Percentiles rank a stretch among this genome's conserved stretches.
phyloP scores from a whole-genome alignment of 2,797 vertebrate genomes.

The Rhinoraja longicauda region DNA sequence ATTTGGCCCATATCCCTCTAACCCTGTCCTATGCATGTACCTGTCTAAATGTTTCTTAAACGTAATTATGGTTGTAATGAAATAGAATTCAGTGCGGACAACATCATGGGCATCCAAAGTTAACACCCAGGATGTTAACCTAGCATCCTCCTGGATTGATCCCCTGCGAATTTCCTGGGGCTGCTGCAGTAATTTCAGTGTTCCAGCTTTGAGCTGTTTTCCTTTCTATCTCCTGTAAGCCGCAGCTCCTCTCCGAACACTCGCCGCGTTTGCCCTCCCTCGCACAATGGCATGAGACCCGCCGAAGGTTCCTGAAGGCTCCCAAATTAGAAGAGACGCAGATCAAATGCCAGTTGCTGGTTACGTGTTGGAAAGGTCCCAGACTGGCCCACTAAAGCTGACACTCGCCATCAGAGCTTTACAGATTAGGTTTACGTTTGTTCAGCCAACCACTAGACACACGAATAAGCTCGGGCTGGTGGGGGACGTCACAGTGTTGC shows the following conservation, averaged over 20 bases:
- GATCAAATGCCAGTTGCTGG: conserved; percentile 53
- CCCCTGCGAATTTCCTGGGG: background rate
- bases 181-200: background rate
- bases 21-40: too few relatives aligned
- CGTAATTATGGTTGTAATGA: too few relatives aligned
- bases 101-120: background rate
- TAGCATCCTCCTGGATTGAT: background rate
- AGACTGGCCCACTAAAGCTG: conserved; percentile 47
- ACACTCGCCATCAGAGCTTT: conserved; percentile 50
- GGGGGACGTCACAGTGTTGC: conserved; percentile 40
- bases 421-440: conserved; percentile 31
- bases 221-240: background rate
- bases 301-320: conserved; percentile 45
- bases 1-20: too few relatives aligned
- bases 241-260: background rate
- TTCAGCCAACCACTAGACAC: background rate
- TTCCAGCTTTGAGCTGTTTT: background rate
- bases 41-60: too few relatives aligned
- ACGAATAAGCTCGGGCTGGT: conserved; percentile 41
- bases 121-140: background rate
- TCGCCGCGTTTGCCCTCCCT: background rate
- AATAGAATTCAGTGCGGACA: background rate
- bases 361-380: conserved; percentile 46
- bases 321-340: conserved; percentile 62
- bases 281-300: background rate